These are phyloP conservation scores for Onychomys arenicola DNA, from an alignment of 2,797 vertebrate genomes.

Conservation along the genomic window DNA sequence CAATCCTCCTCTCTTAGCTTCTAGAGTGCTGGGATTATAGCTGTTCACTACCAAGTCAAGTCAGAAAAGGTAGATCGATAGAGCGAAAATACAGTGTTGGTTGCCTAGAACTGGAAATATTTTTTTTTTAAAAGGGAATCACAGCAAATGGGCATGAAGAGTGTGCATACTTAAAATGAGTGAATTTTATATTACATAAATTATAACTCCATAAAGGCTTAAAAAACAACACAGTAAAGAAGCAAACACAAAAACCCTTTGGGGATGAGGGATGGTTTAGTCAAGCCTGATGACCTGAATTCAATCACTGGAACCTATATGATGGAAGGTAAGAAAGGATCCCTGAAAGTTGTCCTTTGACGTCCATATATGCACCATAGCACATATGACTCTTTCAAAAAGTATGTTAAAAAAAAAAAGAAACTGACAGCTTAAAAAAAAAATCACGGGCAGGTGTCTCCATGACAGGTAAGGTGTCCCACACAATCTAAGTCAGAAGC, in stretches of 20 bases:
- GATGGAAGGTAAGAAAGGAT: neutral
- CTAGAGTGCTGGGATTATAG: neutral
- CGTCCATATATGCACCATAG: neutral
- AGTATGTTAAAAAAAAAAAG: neutral
- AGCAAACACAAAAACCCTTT: neutral
- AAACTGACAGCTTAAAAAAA: too few relatives aligned
- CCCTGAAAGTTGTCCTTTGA: neutral
- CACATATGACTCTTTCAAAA: neutral
- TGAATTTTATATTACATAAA: constrained; percentile 13
- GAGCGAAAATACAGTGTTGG: neutral
- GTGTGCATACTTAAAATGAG: neutral
- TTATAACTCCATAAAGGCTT: neutral
- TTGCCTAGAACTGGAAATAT: neutral
- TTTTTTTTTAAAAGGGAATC: too few relatives aligned
- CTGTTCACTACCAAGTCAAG: neutral
- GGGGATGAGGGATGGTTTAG: neutral
- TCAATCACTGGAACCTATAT: neutral
- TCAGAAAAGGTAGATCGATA: neutral
- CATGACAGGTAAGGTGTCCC: too few relatives aligned
- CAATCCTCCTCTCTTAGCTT: neutral
- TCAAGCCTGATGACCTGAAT: neutral
- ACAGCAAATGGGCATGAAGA: neutral
- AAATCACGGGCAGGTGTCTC: too few relatives aligned
- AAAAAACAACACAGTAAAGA: neutral
- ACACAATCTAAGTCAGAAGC: too few relatives aligned